Evolutionary conservation across 2,888 invertebrate genomes (phyloP), one percentile per base, ranked within the genome.

Genomic region (Cerastis leucographa): DNA sequence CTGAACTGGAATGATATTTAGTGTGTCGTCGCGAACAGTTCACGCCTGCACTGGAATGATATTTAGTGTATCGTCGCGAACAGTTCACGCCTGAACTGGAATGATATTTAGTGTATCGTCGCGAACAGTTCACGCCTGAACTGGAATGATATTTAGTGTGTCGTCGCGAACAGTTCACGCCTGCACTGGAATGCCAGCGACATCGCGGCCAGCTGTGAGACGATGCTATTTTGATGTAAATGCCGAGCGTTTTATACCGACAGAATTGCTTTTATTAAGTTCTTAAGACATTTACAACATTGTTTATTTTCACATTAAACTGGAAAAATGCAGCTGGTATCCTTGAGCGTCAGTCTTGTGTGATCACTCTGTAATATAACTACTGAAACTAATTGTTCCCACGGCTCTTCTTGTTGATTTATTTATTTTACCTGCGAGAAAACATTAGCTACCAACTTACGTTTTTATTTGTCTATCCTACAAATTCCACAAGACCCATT

Each of bases 211-310:
- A 0, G 65, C 74, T 9, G 74, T 2, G 78, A 22, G 19, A 19
- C 68, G 76, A 25, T 14, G 74, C 40, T 69, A 69, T 79, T 76
- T 69, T 49, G 78, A 76, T 68, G 68, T 46, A 76, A 76, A 76
- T 79, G 54, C 80, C 61, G 40, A 54, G 22, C 62, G 35, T n/a
- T 71, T 71, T 71, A 80, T 51, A 54, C 35, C n/a, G 59, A 62
- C 80, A 61, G 61, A 12, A 65, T 62, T 54, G 54, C 71, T 78
- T 67, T 81, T 81, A 81, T 74, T 81, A 59, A 81, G 59, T 62
- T 61, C 49, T 56, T 46, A 49, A 65, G 54, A 44, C 75, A 51
- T 80, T 65, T 56, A 56, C 17, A 51, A 40, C 72, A 12, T 59
- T 74, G 75, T 78, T 81, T 81, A 81, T 59, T 75, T 75, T 51